These are phyloP conservation scores for Ara ararauna DNA, from an alignment of 2,797 vertebrate species.

Conservation along the genomic window DNA sequence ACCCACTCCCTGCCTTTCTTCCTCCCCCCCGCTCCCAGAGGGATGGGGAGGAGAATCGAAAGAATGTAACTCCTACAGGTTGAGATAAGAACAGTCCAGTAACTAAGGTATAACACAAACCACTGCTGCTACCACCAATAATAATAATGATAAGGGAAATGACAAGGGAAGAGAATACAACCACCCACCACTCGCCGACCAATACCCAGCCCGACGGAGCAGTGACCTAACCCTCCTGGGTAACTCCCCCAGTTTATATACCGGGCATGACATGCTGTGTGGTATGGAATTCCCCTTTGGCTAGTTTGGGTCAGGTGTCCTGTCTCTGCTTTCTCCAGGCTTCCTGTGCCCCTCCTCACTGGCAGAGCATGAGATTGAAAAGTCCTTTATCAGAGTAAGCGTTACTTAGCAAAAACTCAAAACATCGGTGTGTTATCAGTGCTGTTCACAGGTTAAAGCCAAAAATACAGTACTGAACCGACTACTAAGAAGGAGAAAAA, in stretches of 20 bases:
- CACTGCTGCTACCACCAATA: neutral
- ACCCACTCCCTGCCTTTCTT: neutral
- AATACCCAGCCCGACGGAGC: too few relatives aligned
- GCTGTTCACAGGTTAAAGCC: neutral
- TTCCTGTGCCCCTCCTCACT: neutral
- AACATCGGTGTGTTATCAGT: neutral
- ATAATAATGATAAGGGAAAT: neutral
- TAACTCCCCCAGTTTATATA: neutral
- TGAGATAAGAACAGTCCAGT: neutral
- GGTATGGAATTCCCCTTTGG: neutral
- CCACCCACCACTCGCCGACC: accelerated
- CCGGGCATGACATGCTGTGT: neutral
- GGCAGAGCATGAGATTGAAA: neutral
- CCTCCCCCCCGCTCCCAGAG: neutral
- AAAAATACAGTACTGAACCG: neutral
- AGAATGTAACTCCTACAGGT: neutral
- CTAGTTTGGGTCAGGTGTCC: neutral
- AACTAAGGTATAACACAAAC: neutral
- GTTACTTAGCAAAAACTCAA: neutral
- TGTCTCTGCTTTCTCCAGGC: neutral
- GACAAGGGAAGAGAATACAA: neutral
- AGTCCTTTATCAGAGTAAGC: neutral
- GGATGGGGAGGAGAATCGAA: neutral
- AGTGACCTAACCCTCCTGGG: neutral
- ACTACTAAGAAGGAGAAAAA: neutral